Evolutionary conservation across 2,888 invertebrate species (phyloP).

Genomic region (Acleris sparsana): DNA sequence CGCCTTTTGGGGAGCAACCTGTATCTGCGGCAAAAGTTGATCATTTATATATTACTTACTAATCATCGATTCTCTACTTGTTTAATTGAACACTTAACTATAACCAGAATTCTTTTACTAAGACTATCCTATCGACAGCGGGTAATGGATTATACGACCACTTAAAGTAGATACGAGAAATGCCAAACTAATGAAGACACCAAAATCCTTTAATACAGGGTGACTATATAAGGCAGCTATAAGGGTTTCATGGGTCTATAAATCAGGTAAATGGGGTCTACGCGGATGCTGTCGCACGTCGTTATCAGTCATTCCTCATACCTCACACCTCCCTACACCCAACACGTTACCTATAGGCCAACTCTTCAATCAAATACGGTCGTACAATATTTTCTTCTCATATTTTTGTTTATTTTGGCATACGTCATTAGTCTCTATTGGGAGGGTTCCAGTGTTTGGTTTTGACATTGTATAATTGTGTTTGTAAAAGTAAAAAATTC

Average conservation of each 20-base stretch:
- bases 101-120: too few relatives aligned
- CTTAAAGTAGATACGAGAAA: neutral
- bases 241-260: conserved; percentile 54
- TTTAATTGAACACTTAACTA: neutral
- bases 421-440: conserved; percentile 25
- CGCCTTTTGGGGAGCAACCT: conserved; percentile 18
- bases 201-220: conserved; percentile 33
- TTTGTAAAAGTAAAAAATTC: neutral
- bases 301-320: conserved; percentile 61
- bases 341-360: conserved; percentile 32
- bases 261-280: conserved; percentile 62
- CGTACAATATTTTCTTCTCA: conserved; percentile 24
- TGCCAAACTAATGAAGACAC: conserved; percentile 30
- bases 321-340: conserved; percentile 39
- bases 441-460: neutral
- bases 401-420: conserved; percentile 25
- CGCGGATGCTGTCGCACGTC: conserved; percentile 52
- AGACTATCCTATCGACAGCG: too few relatives aligned
- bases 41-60: neutral
- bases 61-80: neutral
- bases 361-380: conserved; percentile 34
- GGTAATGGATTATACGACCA: too few relatives aligned
- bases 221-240: conserved; percentile 38
- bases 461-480: neutral
- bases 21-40: neutral